phyloP scores from a whole-genome alignment of 2,113 vertebrate species.

The Phaethornis superciliosus region DNA sequence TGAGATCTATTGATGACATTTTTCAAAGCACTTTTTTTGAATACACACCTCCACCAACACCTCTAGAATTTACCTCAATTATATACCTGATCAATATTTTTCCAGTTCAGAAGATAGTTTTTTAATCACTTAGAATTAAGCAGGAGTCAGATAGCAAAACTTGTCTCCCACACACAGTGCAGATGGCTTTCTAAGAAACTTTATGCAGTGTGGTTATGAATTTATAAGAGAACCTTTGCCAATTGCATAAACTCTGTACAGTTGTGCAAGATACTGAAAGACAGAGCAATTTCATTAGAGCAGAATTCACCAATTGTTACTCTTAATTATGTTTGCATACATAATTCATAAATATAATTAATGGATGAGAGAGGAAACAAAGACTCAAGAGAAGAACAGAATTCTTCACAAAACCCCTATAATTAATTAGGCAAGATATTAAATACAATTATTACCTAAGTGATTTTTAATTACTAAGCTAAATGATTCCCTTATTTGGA shows the following conservation, averaged over 20 bases:
- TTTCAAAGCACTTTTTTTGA: background rate
- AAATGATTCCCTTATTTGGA: background rate
- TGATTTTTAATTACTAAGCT: conserved; percentile 19
- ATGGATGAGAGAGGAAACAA: conserved; percentile 41
- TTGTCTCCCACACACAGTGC: background rate
- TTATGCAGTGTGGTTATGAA: conserved; percentile 5
- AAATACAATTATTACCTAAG: conserved; percentile 55
- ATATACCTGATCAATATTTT: background rate
- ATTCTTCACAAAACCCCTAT: conserved; percentile 62
- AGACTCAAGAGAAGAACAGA: conserved; percentile 49
- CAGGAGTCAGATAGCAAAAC: conserved; percentile 29
- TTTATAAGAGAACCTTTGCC: conserved; percentile 43
- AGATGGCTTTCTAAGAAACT: conserved; percentile 30
- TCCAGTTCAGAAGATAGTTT: background rate
- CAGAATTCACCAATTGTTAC: conserved; percentile 68
- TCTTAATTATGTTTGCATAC: conserved; percentile 71
- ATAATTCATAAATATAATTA: conserved; percentile 71
- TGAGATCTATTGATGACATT: background rate
- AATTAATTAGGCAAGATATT: conserved; percentile 69
- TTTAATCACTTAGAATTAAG: background rate
- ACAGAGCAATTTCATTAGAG: conserved; percentile 50
- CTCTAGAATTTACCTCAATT: background rate
- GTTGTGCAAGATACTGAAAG: conserved; percentile 62
- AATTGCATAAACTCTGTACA: conserved; percentile 30
- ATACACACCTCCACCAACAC: background rate